A percentile compares a stretch with the other conserved stretches of the same genome.
Conservation (phyloP, 2,113 vertebrate genomes). For the Equus przewalskii region DNA sequence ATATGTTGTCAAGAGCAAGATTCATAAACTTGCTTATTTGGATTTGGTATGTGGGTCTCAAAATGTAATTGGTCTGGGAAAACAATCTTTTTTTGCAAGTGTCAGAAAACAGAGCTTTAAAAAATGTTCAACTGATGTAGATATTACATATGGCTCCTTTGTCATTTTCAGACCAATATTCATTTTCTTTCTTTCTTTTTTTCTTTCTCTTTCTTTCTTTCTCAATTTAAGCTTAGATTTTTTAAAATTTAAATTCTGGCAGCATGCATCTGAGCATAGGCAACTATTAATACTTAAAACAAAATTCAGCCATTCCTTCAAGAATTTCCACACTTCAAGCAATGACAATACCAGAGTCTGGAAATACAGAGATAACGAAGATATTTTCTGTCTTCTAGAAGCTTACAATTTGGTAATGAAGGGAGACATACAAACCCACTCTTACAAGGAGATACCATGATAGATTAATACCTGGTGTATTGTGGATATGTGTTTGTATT, state of each 20-base stretch:
- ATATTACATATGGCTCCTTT: background rate
- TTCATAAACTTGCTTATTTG: conserved; percentile 47
- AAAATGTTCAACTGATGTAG: background rate
- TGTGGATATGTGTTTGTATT: fast-evolving
- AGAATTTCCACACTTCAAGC: background rate
- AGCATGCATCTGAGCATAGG: background rate
- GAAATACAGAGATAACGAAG: background rate
- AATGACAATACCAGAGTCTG: background rate
- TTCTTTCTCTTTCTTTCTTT: background rate
- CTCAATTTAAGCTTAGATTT: background rate
- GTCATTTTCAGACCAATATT: background rate
- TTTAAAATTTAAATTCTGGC: background rate
- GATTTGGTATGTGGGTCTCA: conserved; percentile 70
- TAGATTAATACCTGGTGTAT: fast-evolving
- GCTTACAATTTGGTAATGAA: background rate
- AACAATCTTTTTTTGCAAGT: conserved; percentile 74
- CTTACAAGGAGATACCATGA: fast-evolving
- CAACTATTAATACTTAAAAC: background rate
- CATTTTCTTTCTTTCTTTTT: background rate
- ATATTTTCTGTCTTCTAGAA: background rate
- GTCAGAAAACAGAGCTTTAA: conserved; percentile 60
- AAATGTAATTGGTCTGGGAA: conserved; percentile 79
- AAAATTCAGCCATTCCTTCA: conserved; percentile 25
- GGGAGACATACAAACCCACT: background rate
- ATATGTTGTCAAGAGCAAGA: background rate